Conservation (phyloP, 2,113 vertebrate genomes). For the Psittacula cyanocephala region DNA sequence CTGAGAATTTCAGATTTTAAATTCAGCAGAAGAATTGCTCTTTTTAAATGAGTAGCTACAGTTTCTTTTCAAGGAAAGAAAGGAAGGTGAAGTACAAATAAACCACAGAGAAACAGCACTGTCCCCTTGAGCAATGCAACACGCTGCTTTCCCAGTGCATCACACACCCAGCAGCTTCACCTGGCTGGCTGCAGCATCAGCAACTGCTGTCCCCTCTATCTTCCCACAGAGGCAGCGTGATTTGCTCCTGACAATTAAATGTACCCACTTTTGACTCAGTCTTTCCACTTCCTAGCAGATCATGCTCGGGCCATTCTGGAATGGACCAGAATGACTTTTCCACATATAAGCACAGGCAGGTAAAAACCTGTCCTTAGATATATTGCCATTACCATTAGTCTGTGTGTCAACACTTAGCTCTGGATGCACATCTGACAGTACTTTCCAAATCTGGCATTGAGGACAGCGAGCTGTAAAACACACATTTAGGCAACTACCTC, state of each 20-base stretch:
- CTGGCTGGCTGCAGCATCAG: neutral
- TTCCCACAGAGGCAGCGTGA: neutral
- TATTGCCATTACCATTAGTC: neutral
- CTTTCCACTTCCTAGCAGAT: neutral
- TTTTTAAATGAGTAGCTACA: neutral
- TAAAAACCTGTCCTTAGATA: neutral
- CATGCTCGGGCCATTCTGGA: neutral
- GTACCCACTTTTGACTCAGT: neutral
- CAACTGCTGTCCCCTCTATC: neutral
- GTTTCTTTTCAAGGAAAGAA: neutral
- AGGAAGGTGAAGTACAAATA: neutral
- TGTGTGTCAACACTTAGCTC: neutral
- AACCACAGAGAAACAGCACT: neutral
- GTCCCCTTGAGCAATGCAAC: accelerated
- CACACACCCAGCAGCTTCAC: neutral
- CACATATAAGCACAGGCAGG: neutral
- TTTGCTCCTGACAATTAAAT: neutral
- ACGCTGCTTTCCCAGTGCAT: neutral
- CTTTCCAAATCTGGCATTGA: neutral
- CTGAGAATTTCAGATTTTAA: neutral
- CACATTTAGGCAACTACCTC: neutral
- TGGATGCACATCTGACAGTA: neutral
- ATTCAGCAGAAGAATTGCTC: neutral
- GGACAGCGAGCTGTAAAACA: neutral
- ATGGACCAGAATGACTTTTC: neutral